Evolutionary conservation across 2,888 invertebrate genomes (phyloP).

Genomic region (Cabera pusaria): DNA sequence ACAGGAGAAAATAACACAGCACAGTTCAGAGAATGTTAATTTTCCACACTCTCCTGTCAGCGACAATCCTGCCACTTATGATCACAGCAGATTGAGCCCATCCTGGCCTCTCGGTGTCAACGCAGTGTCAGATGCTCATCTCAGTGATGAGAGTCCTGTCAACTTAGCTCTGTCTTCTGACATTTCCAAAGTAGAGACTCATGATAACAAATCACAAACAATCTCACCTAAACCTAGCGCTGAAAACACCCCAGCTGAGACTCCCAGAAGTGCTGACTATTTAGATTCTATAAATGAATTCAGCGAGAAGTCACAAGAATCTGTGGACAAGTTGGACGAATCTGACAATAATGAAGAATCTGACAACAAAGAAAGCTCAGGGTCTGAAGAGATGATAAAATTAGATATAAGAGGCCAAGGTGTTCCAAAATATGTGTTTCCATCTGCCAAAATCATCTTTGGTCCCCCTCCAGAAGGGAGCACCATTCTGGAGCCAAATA

Average conservation of each 20-base stretch:
- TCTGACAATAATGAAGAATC: constrained; percentile 38
- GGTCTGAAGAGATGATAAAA: constrained; percentile 76
- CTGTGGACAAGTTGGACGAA: constrained; percentile 39
- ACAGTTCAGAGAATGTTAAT: constrained; percentile 45
- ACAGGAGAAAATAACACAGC: constrained; percentile 29
- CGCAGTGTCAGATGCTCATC: constrained; percentile 53
- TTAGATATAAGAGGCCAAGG: constrained; percentile 75
- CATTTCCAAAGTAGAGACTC: constrained; percentile 53
- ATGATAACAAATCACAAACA: constrained; percentile 37
- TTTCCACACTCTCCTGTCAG: constrained; percentile 43
- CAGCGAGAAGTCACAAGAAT: constrained; percentile 42
- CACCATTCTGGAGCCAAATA: constrained; percentile 50
- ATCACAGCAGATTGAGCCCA: constrained; percentile 54
- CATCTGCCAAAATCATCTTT: constrained; percentile 69
- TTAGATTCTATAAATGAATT: constrained; percentile 58
- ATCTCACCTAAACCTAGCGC: constrained; percentile 36
- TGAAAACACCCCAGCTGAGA: constrained; percentile 42
- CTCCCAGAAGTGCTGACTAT: constrained; percentile 59
- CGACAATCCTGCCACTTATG: constrained; percentile 52
- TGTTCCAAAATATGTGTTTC: constrained; percentile 59
- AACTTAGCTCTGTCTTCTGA: constrained; percentile 63
- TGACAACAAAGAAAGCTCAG: constrained; percentile 52
- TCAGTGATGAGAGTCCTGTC: constrained; percentile 73
- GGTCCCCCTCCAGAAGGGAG: constrained; percentile 71
- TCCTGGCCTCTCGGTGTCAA: constrained; percentile 65